Percentiles rank a stretch among this genome's conserved stretches.
phyloP scores from a whole-genome alignment of 2,888 invertebrate species.

The Ectemnius cavifrons region DNA sequence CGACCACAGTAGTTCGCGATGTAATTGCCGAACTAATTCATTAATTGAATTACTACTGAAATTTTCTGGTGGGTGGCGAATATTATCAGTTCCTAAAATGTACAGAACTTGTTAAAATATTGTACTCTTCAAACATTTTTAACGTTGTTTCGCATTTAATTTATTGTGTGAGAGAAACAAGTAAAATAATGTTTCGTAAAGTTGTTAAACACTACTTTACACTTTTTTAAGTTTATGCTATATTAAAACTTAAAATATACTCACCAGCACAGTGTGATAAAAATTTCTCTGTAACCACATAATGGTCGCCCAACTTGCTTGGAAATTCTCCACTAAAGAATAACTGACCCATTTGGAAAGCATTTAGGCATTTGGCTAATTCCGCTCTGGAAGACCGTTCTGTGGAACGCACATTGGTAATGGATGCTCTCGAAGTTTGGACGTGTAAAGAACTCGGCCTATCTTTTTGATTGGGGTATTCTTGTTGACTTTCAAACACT shows the following conservation, averaged over 20 bases:
- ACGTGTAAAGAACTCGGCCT: conserved; percentile 92
- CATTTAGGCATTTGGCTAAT: conserved; percentile 88
- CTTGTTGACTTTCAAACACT: conserved; percentile 87
- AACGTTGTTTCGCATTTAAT: conserved; percentile 27
- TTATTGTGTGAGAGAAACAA: background rate
- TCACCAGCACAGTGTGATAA: conserved; percentile 83
- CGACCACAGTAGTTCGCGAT: conserved; percentile 84
- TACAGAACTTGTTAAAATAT: background rate
- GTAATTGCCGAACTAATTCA: conserved; percentile 79
- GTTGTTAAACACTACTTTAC: background rate
- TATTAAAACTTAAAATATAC: too few species aligned
- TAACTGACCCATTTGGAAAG: conserved; percentile 86
- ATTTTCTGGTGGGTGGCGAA: conserved; percentile 67
- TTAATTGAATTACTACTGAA: conserved; percentile 78
- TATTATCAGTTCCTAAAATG: conserved; percentile 73
- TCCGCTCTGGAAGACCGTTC: conserved; percentile 87
- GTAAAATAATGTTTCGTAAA: background rate
- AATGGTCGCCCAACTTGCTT: conserved; percentile 83
- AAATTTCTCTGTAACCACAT: conserved; percentile 90
- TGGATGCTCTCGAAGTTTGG: conserved; percentile 87
- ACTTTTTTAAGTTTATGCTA: too few species aligned
- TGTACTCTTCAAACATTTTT: conserved; percentile 2
- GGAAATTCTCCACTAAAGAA: conserved; percentile 90
- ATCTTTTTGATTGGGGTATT: conserved; percentile 90
- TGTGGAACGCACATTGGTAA: conserved; percentile 84